Evolutionary conservation across 2,797 vertebrate species (phyloP).

Genomic region (Alectoris magna): DNA sequence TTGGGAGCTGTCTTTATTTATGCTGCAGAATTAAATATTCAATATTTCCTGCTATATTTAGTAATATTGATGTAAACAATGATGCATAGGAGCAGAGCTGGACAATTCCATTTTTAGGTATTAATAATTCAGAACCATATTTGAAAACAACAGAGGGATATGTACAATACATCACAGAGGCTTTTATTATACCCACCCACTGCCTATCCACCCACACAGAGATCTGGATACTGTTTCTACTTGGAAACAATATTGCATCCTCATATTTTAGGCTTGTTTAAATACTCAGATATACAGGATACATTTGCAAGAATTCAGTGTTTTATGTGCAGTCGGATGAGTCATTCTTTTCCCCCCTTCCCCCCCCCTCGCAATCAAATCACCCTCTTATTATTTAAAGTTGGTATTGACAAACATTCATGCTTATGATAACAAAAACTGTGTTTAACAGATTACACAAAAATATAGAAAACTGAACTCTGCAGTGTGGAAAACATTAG

Average conservation of each 20-base stretch:
- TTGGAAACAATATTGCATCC: conserved; percentile 54
- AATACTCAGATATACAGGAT: background rate
- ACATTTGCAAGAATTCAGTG: conserved; percentile 24
- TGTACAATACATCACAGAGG: conserved; percentile 37
- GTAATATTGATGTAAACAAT: conserved; percentile 56
- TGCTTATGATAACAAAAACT: conserved; percentile 22
- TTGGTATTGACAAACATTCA: conserved; percentile 37
- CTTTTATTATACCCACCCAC: conserved; percentile 66
- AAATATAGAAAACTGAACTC: conserved; percentile 2
- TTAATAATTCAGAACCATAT: conserved; percentile 66
- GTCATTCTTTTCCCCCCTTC: conserved; percentile 4
- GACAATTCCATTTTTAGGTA: conserved; percentile 59
- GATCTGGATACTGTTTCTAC: conserved; percentile 31
- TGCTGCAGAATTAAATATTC: conserved; percentile 54
- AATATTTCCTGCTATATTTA: conserved; percentile 61
- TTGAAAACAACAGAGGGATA: conserved; percentile 57
- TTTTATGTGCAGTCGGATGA: conserved; percentile 21
- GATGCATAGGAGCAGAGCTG: conserved; percentile 46
- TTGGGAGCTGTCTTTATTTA: conserved; percentile 29
- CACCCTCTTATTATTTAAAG: conserved; percentile 34
- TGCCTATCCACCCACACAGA: conserved; percentile 43
- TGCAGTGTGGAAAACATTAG: background rate
- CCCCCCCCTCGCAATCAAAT: background rate
- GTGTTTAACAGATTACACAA: conserved; percentile 13
- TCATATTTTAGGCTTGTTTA: conserved; percentile 18